Conservation (phyloP, 2,888 invertebrate genomes). For the Prosopocoilus inquinatus region DNA sequence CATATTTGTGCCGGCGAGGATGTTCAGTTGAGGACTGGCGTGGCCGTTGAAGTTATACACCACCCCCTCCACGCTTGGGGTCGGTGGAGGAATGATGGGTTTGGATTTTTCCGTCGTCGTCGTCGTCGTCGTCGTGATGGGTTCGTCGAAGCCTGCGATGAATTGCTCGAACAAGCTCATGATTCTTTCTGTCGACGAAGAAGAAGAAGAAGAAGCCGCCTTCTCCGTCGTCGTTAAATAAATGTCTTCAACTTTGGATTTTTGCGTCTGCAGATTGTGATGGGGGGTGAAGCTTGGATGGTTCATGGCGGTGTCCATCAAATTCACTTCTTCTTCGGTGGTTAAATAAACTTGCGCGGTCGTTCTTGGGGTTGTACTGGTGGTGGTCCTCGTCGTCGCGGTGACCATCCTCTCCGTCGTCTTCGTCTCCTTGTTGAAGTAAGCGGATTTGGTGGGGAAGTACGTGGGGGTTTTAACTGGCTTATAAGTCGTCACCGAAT, state of each 20-base stretch:
- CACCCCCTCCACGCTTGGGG: background rate
- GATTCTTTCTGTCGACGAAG: constrained; percentile 45
- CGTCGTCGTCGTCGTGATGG: constrained; percentile 23
- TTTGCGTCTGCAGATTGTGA: constrained; percentile 23
- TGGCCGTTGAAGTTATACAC: constrained; percentile 28
- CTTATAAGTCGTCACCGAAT: constrained; percentile 42
- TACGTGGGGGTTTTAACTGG: constrained; percentile 46
- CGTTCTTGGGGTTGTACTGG: constrained; percentile 32
- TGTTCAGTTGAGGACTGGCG: constrained; percentile 31
- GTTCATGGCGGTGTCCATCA: constrained; percentile 42
- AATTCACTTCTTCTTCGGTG: constrained; percentile 35
- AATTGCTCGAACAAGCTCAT: constrained; percentile 50
- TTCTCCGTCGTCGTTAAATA: constrained; percentile 33
- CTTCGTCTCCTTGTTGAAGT: constrained; percentile 29
- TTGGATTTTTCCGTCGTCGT: constrained; percentile 18
- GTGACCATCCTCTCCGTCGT: constrained; percentile 24
- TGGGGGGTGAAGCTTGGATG: constrained; percentile 45
- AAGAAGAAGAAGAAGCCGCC: constrained; percentile 23
- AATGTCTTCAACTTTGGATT: constrained; percentile 30
- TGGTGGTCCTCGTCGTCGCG: constrained; percentile 35
- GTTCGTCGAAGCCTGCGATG: constrained; percentile 48
- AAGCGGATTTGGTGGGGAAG: constrained; percentile 36
- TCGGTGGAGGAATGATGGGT: background rate
- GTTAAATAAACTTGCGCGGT: constrained; percentile 32
- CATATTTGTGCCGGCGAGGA: constrained; percentile 37